Evolutionary conservation across 2,797 vertebrate species (phyloP), one percentile per base, ranked within the genome.

Genomic region (Poeciliopsis paucimaculata): DNA sequence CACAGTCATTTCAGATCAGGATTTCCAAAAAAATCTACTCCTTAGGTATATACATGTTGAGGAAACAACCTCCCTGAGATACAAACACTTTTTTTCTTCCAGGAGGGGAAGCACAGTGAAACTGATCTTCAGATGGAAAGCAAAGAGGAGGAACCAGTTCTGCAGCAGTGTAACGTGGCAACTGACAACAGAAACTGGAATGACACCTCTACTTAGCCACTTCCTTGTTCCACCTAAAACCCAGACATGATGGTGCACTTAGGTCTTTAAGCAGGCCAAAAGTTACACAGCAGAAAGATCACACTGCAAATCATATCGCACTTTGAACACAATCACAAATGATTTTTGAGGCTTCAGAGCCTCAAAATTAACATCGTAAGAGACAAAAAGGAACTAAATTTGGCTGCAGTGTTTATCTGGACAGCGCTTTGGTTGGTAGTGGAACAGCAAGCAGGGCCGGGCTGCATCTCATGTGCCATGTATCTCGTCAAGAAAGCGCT

Each of bases 401-500:
- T n/a, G 51, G 75, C 79, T 76, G 81, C 72, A 5, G 78, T 75
- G 73, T 85, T 82, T 72, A 46, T 46, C 86, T 78, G 89, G 83
- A 76, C 79, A 66, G 82, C 68, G 79, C 78, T 91, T 84, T 77
- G 76, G 84, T 88, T 78, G 84, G 83, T 86, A 87, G 88, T 82
- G 90, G 81, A 89, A 86, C 85, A 86, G 89, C 83, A 78, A 86
- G 89, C 83, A 79, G 88, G 84, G 91, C 89, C 79, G 73, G 81
- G 86, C 91, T 89, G 88, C 92, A 91, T 94, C 94, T 94, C 91
- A 93, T 91, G 90, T 93, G 93, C 92, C 86, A 92, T 94, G 94
- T 92, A 94, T 94, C 93, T 94, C 84, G 90, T 93, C 91, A 91
- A 94, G 93, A 96, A 96, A 95, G 93, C 90, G 92, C 89, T 94